Conservation (phyloP, 2,888 invertebrate genomes). For the Xestia rhomboidea region DNA sequence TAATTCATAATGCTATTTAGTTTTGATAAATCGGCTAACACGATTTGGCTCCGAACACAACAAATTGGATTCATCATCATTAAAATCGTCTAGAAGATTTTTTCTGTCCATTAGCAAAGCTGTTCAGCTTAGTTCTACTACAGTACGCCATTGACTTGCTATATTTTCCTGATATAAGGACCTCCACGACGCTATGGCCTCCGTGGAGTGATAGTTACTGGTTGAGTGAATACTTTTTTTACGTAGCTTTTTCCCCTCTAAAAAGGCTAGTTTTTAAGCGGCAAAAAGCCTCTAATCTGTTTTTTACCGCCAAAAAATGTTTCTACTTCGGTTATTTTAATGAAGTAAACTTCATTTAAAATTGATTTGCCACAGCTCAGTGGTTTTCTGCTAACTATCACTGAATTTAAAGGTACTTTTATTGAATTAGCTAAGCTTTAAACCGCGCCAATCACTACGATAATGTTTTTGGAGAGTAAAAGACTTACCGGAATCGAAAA, state of each 20-base stretch:
- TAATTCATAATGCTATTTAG: constrained; percentile 40
- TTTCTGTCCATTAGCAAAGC: constrained; percentile 16
- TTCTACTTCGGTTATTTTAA: constrained; percentile 54
- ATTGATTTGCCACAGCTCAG: constrained; percentile 54
- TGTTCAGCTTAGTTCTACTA: background rate
- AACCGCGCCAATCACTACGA: background rate
- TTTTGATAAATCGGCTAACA: constrained; percentile 38
- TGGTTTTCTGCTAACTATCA: constrained; percentile 40
- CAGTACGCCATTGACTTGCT: background rate
- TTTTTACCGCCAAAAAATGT: constrained; percentile 53
- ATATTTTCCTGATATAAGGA: constrained; percentile 20
- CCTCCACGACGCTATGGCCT: constrained; percentile 31
- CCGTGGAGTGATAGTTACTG: constrained; percentile 51
- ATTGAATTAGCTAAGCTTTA: constrained; percentile 26
- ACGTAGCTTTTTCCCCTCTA: constrained; percentile 44
- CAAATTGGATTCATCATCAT: constrained; percentile 26
- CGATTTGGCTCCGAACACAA: constrained; percentile 12
- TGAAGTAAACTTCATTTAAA: constrained; percentile 51
- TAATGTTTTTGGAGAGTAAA: constrained; percentile 7
- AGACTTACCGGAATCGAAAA: background rate
- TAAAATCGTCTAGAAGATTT: constrained; percentile 10
- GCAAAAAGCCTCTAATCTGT: constrained; percentile 49
- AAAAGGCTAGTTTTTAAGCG: constrained; percentile 45
- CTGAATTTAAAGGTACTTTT: constrained; percentile 32
- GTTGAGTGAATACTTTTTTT: constrained; percentile 45